phyloP scores from a whole-genome alignment of 2,113 vertebrate species.

The Thunnus thynnus region DNA sequence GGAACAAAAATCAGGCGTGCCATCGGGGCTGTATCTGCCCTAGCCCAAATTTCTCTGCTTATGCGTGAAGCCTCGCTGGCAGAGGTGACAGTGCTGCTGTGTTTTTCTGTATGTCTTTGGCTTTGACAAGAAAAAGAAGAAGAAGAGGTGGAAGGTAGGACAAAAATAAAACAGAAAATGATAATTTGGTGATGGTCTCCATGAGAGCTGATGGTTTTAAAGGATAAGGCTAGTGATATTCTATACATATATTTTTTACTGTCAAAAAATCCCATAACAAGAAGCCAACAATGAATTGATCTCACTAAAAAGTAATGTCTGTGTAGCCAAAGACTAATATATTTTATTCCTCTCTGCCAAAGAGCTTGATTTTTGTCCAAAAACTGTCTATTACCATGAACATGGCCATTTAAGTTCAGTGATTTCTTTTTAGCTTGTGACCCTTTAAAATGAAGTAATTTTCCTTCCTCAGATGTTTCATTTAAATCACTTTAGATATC shows the following conservation, averaged over 20 bases:
- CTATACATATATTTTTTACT: neutral
- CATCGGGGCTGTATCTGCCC: conserved; percentile 75
- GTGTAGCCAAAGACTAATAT: neutral
- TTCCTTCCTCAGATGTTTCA: too few relatives aligned
- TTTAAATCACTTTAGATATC: too few relatives aligned
- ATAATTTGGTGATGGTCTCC: neutral
- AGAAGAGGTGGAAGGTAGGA: conserved; percentile 29
- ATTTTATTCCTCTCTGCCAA: too few relatives aligned
- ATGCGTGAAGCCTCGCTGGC: conserved; percentile 73
- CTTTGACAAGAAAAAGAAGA: conserved; percentile 23
- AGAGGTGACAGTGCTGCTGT: conserved; percentile 23
- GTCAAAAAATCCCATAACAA: neutral
- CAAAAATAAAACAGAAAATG: conserved; percentile 39
- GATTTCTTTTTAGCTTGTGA: neutral
- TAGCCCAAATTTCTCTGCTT: conserved; percentile 72
- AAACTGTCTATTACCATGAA: neutral
- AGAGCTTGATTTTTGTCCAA: neutral
- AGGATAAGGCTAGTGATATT: neutral
- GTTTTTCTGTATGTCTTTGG: conserved; percentile 51
- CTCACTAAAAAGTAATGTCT: neutral
- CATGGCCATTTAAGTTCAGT: too few relatives aligned
- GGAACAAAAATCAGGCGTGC: conserved; percentile 81
- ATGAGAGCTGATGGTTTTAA: neutral
- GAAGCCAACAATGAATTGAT: too few relatives aligned
- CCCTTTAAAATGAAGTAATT: neutral